Percentiles rank a stretch among this genome's conserved stretches.
phyloP scores from a whole-genome alignment of 1,140 invertebrate species.

The Euborellia annulipes region DNA sequence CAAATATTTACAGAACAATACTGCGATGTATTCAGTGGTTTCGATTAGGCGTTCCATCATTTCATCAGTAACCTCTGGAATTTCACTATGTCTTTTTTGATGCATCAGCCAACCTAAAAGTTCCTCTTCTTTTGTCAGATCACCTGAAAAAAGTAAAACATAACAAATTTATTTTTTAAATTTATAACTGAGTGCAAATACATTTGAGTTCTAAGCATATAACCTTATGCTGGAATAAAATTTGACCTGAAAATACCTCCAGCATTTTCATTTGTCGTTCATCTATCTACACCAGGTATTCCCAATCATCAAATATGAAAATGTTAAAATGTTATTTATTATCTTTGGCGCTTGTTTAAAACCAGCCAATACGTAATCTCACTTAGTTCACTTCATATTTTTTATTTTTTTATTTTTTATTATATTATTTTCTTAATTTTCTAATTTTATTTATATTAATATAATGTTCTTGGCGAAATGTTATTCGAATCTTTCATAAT shows the following conservation, averaged over 20 bases:
- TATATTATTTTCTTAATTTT: too few species aligned
- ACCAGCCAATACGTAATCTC: background rate
- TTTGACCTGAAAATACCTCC: too few species aligned
- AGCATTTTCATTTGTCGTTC: too few species aligned
- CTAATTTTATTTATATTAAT: too few species aligned
- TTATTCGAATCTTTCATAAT: background rate
- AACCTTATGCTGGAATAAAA: too few species aligned
- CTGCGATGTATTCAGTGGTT: constrained; percentile 57
- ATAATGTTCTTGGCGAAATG: too few species aligned
- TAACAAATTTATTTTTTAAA: too few species aligned
- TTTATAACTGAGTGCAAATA: background rate
- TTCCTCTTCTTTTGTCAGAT: constrained; percentile 81
- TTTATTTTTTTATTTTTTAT: background rate
- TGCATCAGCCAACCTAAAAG: constrained; percentile 75
- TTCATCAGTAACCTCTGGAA: constrained; percentile 82
- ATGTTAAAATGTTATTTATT: background rate
- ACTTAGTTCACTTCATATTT: background rate
- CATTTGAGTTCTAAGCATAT: background rate
- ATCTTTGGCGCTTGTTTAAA: background rate
- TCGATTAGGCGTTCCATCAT: constrained; percentile 87
- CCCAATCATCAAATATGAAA: too few species aligned
- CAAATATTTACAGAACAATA: constrained; percentile 62
- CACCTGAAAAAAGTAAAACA: constrained; percentile 34
- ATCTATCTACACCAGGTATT: too few species aligned
- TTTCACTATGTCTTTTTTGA: constrained; percentile 78